These are phyloP conservation scores for Calameuta idolon DNA, from an alignment of 2,888 invertebrate genomes.

Conservation along the genomic window DNA sequence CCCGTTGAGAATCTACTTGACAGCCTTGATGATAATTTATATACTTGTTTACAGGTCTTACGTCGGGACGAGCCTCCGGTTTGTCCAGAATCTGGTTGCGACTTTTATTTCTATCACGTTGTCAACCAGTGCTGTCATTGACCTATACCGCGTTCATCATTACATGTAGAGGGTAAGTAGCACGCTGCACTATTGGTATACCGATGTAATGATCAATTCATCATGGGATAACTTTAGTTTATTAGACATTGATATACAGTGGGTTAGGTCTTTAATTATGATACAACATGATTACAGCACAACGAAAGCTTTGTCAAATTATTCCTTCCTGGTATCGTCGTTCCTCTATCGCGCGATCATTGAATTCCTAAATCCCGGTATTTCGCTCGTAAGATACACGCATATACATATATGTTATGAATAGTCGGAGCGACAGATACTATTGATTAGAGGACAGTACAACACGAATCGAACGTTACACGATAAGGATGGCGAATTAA, in stretches of 20 bases:
- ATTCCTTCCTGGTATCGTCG: conserved; percentile 16
- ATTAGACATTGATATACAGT: conserved; percentile 67
- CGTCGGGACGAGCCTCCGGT: conserved; percentile 27
- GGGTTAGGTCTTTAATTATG: conserved; percentile 51
- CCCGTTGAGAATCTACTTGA: background rate
- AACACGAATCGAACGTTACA: conserved; percentile 4
- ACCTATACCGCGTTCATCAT: background rate
- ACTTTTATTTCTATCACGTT: background rate
- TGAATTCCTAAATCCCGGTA: background rate
- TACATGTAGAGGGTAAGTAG: background rate
- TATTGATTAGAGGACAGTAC: background rate
- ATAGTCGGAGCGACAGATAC: background rate
- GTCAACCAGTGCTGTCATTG: background rate
- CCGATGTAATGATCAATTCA: background rate
- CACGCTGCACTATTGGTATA: background rate
- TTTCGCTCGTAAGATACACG: background rate
- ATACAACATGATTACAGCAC: conserved; percentile 51
- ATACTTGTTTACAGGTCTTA: conserved; percentile 37
- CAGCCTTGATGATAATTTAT: conserved; percentile 44
- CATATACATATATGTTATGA: background rate
- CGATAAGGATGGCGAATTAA: background rate
- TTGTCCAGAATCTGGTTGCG: conserved; percentile 34
- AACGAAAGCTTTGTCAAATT: conserved; percentile 42
- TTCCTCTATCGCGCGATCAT: background rate
- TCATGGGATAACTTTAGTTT: conserved; percentile 60